phyloP scores from a whole-genome alignment of 2,888 invertebrate genomes.

The Stramonita haemastoma region DNA sequence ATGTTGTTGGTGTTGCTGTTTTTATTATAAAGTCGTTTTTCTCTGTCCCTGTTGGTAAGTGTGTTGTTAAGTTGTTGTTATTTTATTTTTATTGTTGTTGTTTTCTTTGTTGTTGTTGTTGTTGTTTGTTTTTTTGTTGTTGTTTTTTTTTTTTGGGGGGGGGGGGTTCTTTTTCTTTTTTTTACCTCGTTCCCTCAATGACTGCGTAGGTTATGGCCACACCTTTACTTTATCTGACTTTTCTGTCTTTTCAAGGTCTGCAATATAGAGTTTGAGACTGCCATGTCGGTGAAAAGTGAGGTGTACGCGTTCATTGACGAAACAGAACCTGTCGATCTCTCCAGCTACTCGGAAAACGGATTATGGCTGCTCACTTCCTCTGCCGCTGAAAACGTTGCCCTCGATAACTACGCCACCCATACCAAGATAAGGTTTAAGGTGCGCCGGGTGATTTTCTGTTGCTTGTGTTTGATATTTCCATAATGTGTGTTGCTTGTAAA shows the following conservation, averaged over 20 bases:
- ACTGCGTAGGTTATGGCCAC: too few species aligned
- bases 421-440: conserved; percentile 38
- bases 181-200: too few species aligned
- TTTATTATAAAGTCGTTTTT: too few species aligned
- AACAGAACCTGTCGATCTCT: neutral
- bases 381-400: conserved; percentile 21
- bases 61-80: too few species aligned
- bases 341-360: conserved; percentile 41
- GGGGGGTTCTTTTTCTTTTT: too few species aligned
- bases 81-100: too few species aligned
- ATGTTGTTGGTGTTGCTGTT: too few species aligned
- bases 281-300: conserved; percentile 11
- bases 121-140: too few species aligned
- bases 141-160: too few species aligned
- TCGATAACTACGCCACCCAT: conserved; percentile 10
- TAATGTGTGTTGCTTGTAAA: neutral
- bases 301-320: conserved; percentile 31
- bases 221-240: too few species aligned
- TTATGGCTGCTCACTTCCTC: conserved; percentile 45
- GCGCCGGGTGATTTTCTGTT: neutral
- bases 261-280: conserved; percentile 32
- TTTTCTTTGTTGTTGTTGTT: too few species aligned
- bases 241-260: conserved; percentile 27
- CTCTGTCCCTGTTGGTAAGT: too few species aligned
- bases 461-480: neutral